Evolutionary conservation across 2,797 vertebrate species (phyloP).

Genomic region (Odontamblyopus rebecca): DNA sequence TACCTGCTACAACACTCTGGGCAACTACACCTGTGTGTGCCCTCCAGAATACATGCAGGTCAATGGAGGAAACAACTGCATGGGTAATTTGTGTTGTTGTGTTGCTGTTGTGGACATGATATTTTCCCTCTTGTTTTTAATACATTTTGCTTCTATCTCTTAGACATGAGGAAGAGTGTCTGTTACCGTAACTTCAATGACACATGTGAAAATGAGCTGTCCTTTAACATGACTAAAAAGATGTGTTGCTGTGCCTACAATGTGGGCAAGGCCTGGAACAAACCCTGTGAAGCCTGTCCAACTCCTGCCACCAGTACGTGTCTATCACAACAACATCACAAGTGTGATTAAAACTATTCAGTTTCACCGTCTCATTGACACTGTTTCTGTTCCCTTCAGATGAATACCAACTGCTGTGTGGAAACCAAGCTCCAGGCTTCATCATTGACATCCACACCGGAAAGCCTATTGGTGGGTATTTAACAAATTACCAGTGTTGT

Average conservation of each 20-base stretch:
- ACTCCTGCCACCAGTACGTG: constrained; percentile 86
- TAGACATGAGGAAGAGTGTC: constrained; percentile 92
- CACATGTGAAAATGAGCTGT: constrained; percentile 88
- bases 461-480: constrained; percentile 84
- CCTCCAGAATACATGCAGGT: constrained; percentile 94
- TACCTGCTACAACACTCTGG: constrained; percentile 93
- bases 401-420: constrained; percentile 90
- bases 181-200: constrained; percentile 92
- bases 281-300: constrained; percentile 91
- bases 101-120: neutral
- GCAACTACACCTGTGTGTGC: constrained; percentile 93
- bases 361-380: neutral
- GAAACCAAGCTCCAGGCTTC: constrained; percentile 89
- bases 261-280: constrained; percentile 94
- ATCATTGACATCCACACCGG: constrained; percentile 92
- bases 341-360: neutral
- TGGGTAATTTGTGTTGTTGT: constrained; percentile 76
- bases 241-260: constrained; percentile 97
- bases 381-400: constrained; percentile 66
- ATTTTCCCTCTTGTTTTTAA: neutral
- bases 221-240: constrained; percentile 94
- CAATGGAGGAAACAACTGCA: constrained; percentile 92
- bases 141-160: neutral
- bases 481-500: neutral
- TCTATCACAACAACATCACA: neutral